Evolutionary conservation across 2,797 vertebrate species (phyloP), one percentile per base, ranked within the genome.

Genomic region (Nyctibius grandis): DNA sequence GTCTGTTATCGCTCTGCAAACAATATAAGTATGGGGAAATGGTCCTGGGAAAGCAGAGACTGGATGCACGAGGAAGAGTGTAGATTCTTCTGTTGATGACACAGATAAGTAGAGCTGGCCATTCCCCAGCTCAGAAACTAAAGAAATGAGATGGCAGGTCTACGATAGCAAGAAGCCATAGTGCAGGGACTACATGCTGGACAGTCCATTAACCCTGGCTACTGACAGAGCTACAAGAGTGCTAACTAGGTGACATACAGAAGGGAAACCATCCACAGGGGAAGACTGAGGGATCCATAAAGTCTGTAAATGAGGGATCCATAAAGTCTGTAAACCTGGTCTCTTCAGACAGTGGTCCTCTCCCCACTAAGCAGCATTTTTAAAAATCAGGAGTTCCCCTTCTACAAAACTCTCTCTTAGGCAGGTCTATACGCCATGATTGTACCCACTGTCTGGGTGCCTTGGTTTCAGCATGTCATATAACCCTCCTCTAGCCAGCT

Each of bases 1-100:
- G 95, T 85, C 79, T 88, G 89, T 96, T 97, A 96, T 97, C 22
- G 47, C 76, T 97, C 79, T 86, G 91, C 95, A 97, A 97, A 97
- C 96, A 97, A 96, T 92, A 59, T 48, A 64, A 92, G 89, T 92
- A 96, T 93, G 95, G 93, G 92, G 95, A 96, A 97, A 94, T 47
- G 70, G 73, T 90, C 65, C 87, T 95, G 93, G 89, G 93, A 96
- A 97, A 95, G 92, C 73, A 88, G 40, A 56, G 78, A 23, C 63
- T 83, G 86, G 91, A 95, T 95, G 94, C 69, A 87, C 36, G 38
- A 94, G 93, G 95, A 94, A 95, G 85, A 94, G 74, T 3, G 17
- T 80, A 75, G 94, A 91, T 95, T 95, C 75, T 65, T 87, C 90
- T 73, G 50, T 12, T 93, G 90, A 96, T 95, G 90, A 89, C 68